phyloP scores from a whole-genome alignment of 2,797 vertebrate genomes.

The Furcifer pardalis region DNA sequence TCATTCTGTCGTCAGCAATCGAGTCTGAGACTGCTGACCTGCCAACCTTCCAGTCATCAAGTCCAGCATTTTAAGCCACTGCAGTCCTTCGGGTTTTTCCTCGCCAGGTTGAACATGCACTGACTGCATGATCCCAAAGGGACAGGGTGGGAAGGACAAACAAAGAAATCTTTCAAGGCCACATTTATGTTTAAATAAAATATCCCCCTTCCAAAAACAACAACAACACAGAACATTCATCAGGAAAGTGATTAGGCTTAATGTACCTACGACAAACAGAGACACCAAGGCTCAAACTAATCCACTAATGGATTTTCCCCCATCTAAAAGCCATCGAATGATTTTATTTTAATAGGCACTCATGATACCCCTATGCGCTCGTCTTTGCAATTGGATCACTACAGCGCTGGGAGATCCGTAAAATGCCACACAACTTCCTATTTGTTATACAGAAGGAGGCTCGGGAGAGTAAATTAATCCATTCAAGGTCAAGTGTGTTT shows the following conservation, averaged over 20 bases:
- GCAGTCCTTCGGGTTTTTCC: too few species aligned
- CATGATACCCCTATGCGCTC: constrained; percentile 1
- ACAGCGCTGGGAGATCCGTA: not conserved
- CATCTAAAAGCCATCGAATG: constrained; percentile 4
- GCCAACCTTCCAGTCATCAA: too few species aligned
- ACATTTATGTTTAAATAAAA: constrained; percentile 3
- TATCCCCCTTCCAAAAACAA: not conserved
- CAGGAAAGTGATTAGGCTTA: constrained; percentile 15
- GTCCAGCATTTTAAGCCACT: too few species aligned
- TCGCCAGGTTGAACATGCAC: not conserved
- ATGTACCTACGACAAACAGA: constrained; percentile 9
- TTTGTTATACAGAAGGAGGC: constrained; percentile 22
- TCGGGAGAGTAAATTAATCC: constrained; percentile 32
- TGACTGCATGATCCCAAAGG: not conserved
- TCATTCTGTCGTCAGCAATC: too few species aligned
- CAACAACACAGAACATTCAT: not conserved
- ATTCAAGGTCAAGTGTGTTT: constrained; percentile 43
- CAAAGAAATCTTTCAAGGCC: not conserved
- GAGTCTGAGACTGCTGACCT: too few species aligned
- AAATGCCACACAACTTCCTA: constrained; percentile 11
- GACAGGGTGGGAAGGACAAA: not conserved
- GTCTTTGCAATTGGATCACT: constrained; percentile 21
- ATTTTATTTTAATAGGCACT: constrained; percentile 1
- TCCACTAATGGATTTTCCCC: constrained; percentile 1
- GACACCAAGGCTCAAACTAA: constrained; percentile 1